These are phyloP conservation scores for Varroa destructor DNA, from an alignment of 1,140 invertebrate genomes.

Conservation along the genomic window DNA sequence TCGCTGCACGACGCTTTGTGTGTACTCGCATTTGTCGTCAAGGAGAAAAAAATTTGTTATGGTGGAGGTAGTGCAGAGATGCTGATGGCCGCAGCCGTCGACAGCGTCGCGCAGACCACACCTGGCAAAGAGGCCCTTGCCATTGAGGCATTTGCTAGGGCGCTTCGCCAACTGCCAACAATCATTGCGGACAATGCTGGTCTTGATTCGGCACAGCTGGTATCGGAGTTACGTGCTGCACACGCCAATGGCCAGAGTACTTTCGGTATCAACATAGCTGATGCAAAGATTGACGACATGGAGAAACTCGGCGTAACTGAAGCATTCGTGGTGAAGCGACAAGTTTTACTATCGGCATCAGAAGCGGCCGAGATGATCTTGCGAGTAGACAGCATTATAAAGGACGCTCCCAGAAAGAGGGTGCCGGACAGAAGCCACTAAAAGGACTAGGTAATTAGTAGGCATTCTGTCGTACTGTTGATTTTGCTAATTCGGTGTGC, in stretches of 20 bases:
- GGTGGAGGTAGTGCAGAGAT: conserved; percentile 90
- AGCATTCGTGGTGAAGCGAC: conserved; percentile 88
- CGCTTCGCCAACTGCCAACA: conserved; percentile 66
- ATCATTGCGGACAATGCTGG: conserved; percentile 97
- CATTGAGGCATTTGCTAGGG: conserved; percentile 86
- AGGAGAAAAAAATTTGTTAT: conserved; percentile 75
- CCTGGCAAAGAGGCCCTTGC: conserved; percentile 93
- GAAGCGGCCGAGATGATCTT: conserved; percentile 99
- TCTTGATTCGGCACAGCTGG: conserved; percentile 86
- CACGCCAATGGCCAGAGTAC: conserved; percentile 65
- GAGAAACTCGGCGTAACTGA: conserved; percentile 75
- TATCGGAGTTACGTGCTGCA: conserved; percentile 72
- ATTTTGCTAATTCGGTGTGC: too few species aligned
- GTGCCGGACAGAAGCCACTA: conserved; percentile 51
- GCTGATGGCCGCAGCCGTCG: conserved; percentile 85
- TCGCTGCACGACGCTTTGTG: conserved; percentile 96
- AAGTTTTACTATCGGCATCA: conserved; percentile 80
- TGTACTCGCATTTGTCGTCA: conserved; percentile 86
- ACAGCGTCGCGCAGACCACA: conserved; percentile 65
- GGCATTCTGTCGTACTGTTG: too few species aligned
- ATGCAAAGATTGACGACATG: conserved; percentile 39
- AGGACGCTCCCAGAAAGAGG: conserved; percentile 78
- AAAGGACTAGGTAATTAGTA: not conserved
- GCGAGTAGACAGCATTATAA: conserved; percentile 92
- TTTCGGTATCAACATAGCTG: conserved; percentile 55